Evolutionary conservation across 2,113 vertebrate genomes (phyloP).

Genomic region (Rana temporaria): DNA sequence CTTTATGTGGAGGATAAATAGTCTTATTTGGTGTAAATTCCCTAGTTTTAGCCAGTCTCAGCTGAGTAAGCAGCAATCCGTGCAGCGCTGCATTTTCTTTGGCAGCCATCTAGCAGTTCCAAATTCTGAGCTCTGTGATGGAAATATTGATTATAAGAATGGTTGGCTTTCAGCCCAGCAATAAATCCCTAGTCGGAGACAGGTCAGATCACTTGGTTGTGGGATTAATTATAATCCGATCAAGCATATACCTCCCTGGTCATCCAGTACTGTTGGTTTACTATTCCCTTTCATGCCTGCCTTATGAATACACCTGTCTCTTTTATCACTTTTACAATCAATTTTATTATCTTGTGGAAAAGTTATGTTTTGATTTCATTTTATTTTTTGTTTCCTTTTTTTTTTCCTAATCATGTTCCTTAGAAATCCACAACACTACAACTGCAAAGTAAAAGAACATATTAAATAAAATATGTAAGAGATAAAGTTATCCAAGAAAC

Average conservation of each 20-base stretch:
- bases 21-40: neutral
- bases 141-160: conserved; percentile 38
- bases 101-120: conserved; percentile 9
- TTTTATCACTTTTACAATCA: neutral
- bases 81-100: conserved; percentile 1
- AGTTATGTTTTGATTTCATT: too few species aligned
- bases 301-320: neutral
- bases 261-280: neutral
- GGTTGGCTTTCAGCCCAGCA: conserved; percentile 1
- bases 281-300: neutral
- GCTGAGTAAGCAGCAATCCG: neutral
- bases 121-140: conserved; percentile 20
- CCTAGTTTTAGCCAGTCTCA: neutral
- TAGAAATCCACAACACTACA: too few species aligned
- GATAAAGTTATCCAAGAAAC: too few species aligned
- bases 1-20: neutral
- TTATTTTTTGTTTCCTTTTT: too few species aligned
- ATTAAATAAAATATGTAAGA: too few species aligned
- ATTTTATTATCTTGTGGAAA: neutral
- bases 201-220: conserved; percentile 38
- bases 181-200: conserved; percentile 30
- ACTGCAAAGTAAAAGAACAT: too few species aligned
- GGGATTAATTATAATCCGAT: conserved; percentile 44
- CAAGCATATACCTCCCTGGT: conserved; percentile 1
- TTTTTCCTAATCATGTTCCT: too few species aligned